phyloP scores from a whole-genome alignment of 2,888 invertebrate species.

The Apoderus coryli region DNA sequence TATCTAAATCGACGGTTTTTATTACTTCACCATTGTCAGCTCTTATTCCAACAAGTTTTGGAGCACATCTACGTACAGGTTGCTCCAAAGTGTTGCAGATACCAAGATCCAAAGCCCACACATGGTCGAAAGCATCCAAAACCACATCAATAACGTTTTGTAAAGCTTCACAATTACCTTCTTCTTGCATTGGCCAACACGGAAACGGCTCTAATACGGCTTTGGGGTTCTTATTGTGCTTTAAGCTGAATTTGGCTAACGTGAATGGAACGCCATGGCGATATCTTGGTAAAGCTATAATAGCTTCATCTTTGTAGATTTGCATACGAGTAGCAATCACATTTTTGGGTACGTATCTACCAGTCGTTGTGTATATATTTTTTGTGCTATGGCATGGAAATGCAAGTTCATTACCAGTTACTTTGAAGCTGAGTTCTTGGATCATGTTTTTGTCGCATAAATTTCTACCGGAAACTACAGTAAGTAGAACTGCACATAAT shows the following conservation, averaged over 20 bases:
- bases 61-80: constrained; percentile 41
- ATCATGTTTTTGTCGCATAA: constrained; percentile 20
- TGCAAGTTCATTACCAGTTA: constrained; percentile 24
- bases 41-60: constrained; percentile 45
- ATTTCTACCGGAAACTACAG: constrained; percentile 4
- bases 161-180: constrained; percentile 49
- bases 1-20: constrained; percentile 40
- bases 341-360: constrained; percentile 43
- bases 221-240: constrained; percentile 34
- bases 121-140: constrained; percentile 40
- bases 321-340: constrained; percentile 47
- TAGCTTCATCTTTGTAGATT: constrained; percentile 40
- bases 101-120: constrained; percentile 47
- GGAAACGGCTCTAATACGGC: constrained; percentile 46
- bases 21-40: constrained; percentile 41
- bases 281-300: constrained; percentile 44
- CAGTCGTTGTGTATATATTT: constrained; percentile 40
- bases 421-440: constrained; percentile 27
- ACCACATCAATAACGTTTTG: constrained; percentile 56
- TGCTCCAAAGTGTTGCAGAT: constrained; percentile 43
- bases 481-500: constrained; percentile 2
- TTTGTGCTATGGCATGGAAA: constrained; percentile 34
- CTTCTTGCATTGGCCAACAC: constrained; percentile 55
- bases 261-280: constrained; percentile 46
- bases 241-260: constrained; percentile 39